Base-by-base conservation (phyloP, 1,140 invertebrate genomes). In the Acyrthosiphon pisum region DNA sequence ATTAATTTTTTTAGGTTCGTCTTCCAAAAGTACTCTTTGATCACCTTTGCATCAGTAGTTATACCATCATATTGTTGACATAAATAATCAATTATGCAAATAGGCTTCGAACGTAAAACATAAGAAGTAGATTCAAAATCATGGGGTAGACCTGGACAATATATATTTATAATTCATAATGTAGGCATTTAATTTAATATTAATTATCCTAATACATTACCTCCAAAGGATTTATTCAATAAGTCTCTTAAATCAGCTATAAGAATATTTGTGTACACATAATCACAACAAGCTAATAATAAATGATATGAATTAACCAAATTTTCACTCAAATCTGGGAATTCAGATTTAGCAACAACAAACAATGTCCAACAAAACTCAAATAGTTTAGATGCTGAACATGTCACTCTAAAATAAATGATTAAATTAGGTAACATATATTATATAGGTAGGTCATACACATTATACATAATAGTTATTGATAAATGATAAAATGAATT, bases 311-410 rank as follows among this genome's bases (percentile, higher is more conserved):
- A 99, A 95, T 98, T 99, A 1, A 99, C 98, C 94, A 99, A 95
- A 96, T 99, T 98, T 95, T 98, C 97, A 90, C 97, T 97, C 87
- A 98, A 97, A 90, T 97, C 97, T 86, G 97, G 96, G 94, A 98
- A 97, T 94, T 97, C 97, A 93, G 97, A 97, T 95, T 99, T 99
- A n/a, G 98, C 97, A 95, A 97, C 97, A 41, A 99, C 96, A 95
- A 99, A 99, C 50, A 99, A 95, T 53, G 97, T 98, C 99, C 98
- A 99, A 94, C 97, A 97, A 95, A 99, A 99, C 94, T 98, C 98
- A 95, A 98, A 99, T 26, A 99, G 95, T 95, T 98, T 97, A 60
- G 96, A 96, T 90, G 97, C 96, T 30, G 97, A 97, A 95, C 97
- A 98, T 81, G 96, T 97, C 50, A 96, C 95, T 92, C 96, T 95